Conservation (phyloP, 2,113 vertebrate genomes). For the Platichthys stellatus region DNA sequence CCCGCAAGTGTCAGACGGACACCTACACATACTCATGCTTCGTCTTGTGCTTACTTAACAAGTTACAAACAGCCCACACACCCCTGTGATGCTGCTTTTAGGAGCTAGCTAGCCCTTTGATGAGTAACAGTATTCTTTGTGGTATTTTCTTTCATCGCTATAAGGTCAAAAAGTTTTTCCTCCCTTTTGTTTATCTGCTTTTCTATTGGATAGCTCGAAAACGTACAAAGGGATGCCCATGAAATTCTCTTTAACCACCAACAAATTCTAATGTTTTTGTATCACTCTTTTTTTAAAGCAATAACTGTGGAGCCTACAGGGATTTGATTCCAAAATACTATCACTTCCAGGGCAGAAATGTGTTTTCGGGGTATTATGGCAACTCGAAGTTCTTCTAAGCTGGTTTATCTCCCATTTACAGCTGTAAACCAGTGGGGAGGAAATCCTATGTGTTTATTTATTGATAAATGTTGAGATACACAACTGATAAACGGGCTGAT, state of each 20-base stretch:
- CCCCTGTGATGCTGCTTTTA: no score
- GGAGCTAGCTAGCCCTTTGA: no score
- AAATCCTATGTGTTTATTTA: neutral
- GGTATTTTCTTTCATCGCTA: neutral
- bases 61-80: no score
- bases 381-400: neutral
- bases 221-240: constrained; percentile 7
- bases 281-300: constrained; percentile 8
- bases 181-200: neutral
- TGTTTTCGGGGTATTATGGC: neutral
- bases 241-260: neutral
- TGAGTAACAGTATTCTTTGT: no score
- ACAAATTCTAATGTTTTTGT: neutral
- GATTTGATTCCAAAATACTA: constrained; percentile 11
- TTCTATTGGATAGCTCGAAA: neutral
- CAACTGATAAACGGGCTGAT: neutral
- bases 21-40: neutral
- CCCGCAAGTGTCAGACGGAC: neutral
- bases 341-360: neutral
- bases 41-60: neutral
- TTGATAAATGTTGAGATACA: neutral
- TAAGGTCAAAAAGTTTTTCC: neutral
- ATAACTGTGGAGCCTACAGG: constrained; percentile 10
- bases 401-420: neutral
- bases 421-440: neutral